Evolutionary conservation across 2,797 vertebrate species (phyloP), one percentile per base, ranked within the genome.

Genomic region (Chaenodraco wilsoni): DNA sequence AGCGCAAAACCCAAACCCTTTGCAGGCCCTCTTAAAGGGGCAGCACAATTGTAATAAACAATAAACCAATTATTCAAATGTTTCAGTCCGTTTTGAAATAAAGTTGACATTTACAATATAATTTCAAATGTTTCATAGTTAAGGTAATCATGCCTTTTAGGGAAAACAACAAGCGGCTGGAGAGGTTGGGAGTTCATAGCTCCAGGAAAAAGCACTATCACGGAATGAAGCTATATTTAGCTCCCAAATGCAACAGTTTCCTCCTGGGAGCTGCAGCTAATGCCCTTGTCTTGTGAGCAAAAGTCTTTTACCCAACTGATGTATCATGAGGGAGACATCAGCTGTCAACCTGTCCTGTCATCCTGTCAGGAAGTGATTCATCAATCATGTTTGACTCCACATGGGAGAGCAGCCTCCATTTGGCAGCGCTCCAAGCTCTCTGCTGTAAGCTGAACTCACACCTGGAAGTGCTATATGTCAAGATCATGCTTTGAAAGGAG

Each of bases 351-450:
- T 65, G 33, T 16, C 45, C 79, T 85, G 82, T 91, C 87, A 87
- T 69, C 61, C 59, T 84, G 86, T 90, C 86, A 88, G 69, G 46
- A 60, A 74, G 68, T 2, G 68, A 86, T 90, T 87, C 83, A 92
- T 92, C 89, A 88, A 91, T 93, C 88, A 88, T 88, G 81, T 88
- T 82, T 77, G 88, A 85, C 76, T 86, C 79, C 69, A 74, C 84
- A 77, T 70, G 77, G 72, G 79, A 86, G 74, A 74, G 68, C 63
- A 44, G 58, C 68, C 61, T 87, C 74, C 75, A 69, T 88, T 75
- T 63, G 76, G 69, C 69, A 16, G 61, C 0, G 15, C 50, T 82
- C 78, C 83, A 78, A 75, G 65, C 45, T 56, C 79, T 71, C 49
- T 16, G 65, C 51, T 64, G 68, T 4, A 45, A 65, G 65, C 58